Evolutionary conservation across 2,797 vertebrate species (phyloP).

Genomic region (Brachyalestes nurse): DNA sequence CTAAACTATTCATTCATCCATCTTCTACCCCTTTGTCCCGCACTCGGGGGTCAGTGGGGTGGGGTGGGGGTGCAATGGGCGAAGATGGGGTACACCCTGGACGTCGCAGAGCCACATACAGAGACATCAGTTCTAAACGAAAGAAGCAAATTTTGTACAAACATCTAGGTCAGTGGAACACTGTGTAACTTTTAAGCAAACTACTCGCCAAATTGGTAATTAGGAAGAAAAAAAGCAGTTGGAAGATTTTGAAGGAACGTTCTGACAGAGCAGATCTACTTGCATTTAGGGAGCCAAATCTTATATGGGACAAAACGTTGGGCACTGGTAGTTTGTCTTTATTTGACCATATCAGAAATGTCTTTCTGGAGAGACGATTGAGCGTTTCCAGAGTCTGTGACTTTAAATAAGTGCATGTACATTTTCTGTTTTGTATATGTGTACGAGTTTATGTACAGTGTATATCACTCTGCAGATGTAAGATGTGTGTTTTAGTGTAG

Average conservation of each 20-base stretch:
- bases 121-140: too few relatives aligned
- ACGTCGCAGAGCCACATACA: too few relatives aligned
- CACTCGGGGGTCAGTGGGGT: too few relatives aligned
- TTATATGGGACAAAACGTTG: background rate
- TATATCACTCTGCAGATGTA: background rate
- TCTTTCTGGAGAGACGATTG: background rate
- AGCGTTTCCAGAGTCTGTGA: background rate
- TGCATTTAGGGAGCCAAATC: background rate
- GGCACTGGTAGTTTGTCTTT: background rate
- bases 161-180: too few relatives aligned
- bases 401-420: background rate
- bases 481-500: background rate
- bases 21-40: too few relatives aligned
- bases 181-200: too few relatives aligned
- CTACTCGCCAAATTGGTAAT: too few relatives aligned
- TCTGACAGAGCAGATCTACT: background rate
- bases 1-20: too few relatives aligned
- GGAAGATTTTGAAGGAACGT: background rate
- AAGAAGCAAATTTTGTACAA: too few relatives aligned
- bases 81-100: too few relatives aligned
- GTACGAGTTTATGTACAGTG: background rate
- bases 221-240: background rate
- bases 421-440: background rate
- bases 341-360: background rate
- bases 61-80: too few relatives aligned